These are phyloP conservation scores for Lepidocyrtoides sp. DNA, from an alignment of 2,888 invertebrate species.

Conservation along the genomic window DNA sequence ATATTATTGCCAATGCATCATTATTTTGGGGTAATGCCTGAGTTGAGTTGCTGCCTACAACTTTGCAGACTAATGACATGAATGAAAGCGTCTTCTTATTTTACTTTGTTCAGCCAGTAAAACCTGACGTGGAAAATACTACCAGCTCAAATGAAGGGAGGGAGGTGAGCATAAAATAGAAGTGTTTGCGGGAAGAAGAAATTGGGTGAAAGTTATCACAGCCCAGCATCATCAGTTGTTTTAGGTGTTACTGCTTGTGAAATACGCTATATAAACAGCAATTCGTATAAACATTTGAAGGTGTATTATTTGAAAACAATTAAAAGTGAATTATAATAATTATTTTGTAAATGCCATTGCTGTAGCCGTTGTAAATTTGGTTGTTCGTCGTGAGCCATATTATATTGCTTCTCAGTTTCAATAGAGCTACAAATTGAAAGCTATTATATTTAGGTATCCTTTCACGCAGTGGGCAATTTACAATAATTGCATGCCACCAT, in stretches of 20 bases:
- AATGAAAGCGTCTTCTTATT: not conserved
- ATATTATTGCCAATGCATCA: too few species aligned
- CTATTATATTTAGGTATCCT: not conserved
- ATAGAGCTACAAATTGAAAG: not conserved
- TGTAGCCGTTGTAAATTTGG: not conserved
- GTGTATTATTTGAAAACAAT: not conserved
- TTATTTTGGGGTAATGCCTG: too few species aligned
- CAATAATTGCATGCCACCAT: too few species aligned
- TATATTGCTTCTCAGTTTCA: not conserved
- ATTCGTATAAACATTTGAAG: too few species aligned
- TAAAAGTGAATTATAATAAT: not conserved
- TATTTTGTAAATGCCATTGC: not conserved
- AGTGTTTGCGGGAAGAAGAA: slow-evolving; percentile 65
- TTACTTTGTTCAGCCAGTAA: slow-evolving; percentile 60
- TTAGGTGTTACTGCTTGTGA: not conserved
- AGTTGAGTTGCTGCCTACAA: too few species aligned
- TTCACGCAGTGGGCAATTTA: too few species aligned
- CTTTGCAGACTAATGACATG: too few species aligned
- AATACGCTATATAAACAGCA: not conserved
- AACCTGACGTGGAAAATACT: slow-evolving; percentile 50
- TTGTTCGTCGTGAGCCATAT: not conserved
- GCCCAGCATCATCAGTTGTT: slow-evolving; percentile 12
- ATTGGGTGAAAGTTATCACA: slow-evolving; percentile 60
- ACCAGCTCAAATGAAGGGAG: not conserved
- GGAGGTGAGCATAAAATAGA: not conserved